These are phyloP conservation scores for Acronicta aceris DNA, from an alignment of 2,888 invertebrate genomes.

Conservation along the genomic window DNA sequence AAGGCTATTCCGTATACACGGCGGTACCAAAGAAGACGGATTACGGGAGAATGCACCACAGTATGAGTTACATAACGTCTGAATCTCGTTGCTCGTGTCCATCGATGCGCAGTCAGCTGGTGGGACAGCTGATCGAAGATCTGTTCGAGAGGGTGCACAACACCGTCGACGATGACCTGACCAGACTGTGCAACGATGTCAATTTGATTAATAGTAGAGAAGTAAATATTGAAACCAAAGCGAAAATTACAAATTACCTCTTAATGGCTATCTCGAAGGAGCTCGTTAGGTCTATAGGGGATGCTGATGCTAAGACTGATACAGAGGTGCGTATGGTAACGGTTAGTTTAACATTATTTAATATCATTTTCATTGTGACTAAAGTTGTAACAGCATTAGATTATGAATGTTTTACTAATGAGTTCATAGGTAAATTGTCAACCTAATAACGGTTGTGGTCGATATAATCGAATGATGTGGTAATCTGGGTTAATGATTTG, in stretches of 20 bases:
- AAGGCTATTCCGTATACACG: slow-evolving; percentile 85
- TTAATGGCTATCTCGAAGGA: slow-evolving; percentile 88
- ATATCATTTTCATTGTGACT: slow-evolving; percentile 72
- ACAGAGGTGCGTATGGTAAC: slow-evolving; percentile 82
- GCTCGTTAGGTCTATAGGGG: slow-evolving; percentile 85
- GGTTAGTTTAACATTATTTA: slow-evolving; percentile 47
- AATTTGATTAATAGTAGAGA: slow-evolving; percentile 71
- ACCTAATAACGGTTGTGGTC: slow-evolving; percentile 70
- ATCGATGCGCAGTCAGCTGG: slow-evolving; percentile 83
- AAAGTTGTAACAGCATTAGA: slow-evolving; percentile 72
- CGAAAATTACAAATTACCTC: slow-evolving; percentile 87
- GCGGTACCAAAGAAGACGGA: slow-evolving; percentile 86
- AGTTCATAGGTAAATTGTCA: slow-evolving; percentile 53
- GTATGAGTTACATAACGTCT: slow-evolving; percentile 83
- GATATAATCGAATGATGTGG: slow-evolving; percentile 35
- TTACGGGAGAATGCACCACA: slow-evolving; percentile 84
- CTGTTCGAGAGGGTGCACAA: slow-evolving; percentile 84
- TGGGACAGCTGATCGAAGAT: slow-evolving; percentile 85
- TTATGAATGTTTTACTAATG: slow-evolving; percentile 57
- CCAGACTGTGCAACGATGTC: slow-evolving; percentile 80
- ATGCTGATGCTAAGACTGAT: slow-evolving; percentile 87
- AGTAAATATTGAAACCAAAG: slow-evolving; percentile 81
- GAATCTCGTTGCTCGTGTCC: slow-evolving; percentile 84
- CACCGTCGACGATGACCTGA: slow-evolving; percentile 79
- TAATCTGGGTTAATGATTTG: slow-evolving; percentile 31